Evolutionary conservation across 2,113 vertebrate species (phyloP), one percentile per base, ranked within the genome.

Genomic region (Eonycteris spelaea): DNA sequence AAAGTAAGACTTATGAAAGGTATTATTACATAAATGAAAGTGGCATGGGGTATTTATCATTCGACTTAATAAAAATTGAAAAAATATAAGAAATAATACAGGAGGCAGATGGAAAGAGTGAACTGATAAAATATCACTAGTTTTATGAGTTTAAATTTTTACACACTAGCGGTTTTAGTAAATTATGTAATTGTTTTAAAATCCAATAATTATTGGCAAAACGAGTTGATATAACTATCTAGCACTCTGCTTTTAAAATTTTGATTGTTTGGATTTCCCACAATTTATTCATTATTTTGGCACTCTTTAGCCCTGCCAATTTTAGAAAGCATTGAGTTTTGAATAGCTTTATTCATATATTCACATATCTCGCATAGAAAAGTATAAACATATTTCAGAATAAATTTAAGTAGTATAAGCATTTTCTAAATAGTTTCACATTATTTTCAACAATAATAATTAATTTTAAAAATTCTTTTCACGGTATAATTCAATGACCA

Each of bases 111-210:
- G 6, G 26, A 90, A 95, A 48, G 15, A 67, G 0, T 43, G 38
- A 90, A 22, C 5, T 70, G 70, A 65, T 75, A 65, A 90, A 10
- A n/a, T 3, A 85, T 26, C 59, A 5, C 13, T 90, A 6, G 3
- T 92, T 68, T 70, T 93, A 63, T 65, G 61, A 74, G 55, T 90
- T 40, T 57, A 61, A 93, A 63, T 75, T 30, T 86, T 96, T 51
- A 33, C 11, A 65, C 15, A 40, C 7, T 10, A 55, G n/a, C 48
- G 51, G 53, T 91, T 80, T 82, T 65, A 70, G 83, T 55, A 94
- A 89, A 74, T 92, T 59, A 4, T 96, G 2, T 48, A 84, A 68
- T 2, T 90, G 16, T 85, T 79, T 93, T 22, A 40, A 82, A 71
- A 67, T 48, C 9, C 2, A 33, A 77, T 88, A 87, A n/a, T 53